Evolutionary conservation across 2,113 vertebrate genomes (phyloP).

Genomic region (Pollachius pollachius): DNA sequence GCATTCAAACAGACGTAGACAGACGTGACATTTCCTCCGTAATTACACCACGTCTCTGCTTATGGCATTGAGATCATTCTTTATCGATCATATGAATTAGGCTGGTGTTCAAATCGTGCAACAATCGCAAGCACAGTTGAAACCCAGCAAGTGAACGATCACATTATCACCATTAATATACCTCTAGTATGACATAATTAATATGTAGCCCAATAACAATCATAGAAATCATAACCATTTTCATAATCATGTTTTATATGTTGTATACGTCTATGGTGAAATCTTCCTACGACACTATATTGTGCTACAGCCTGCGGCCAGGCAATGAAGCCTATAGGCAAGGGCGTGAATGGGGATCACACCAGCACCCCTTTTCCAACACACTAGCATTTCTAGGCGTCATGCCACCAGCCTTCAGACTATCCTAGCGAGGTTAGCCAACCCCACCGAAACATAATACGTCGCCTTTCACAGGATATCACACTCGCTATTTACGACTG

Average conservation of each 20-base stretch:
- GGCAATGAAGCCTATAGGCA: constrained; percentile 22
- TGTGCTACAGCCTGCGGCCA: not conserved
- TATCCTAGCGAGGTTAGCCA: constrained; percentile 61
- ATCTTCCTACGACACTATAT: too few species aligned
- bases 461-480: constrained; percentile 48
- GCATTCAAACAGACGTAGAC: too few species aligned
- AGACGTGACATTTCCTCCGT: too few species aligned
- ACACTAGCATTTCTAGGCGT: constrained; percentile 46
- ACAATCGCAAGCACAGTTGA: too few species aligned
- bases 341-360: constrained; percentile 18
- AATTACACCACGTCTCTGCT: constrained; percentile 24
- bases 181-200: too few species aligned
- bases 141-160: too few species aligned
- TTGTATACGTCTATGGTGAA: too few species aligned
- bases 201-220: not conserved
- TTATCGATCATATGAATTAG: constrained; percentile 42
- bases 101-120: constrained; percentile 1
- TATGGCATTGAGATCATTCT: constrained; percentile 35
- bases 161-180: too few species aligned
- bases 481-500: constrained; percentile 47
- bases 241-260: not conserved
- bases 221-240: not conserved
- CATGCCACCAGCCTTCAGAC: constrained; percentile 57
- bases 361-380: constrained; percentile 1
- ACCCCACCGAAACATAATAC: constrained; percentile 62